Percentiles rank a stretch among this genome's conserved stretches.
phyloP scores from a whole-genome alignment of 1,140 invertebrate genomes.

The Leucophenga varia region DNA sequence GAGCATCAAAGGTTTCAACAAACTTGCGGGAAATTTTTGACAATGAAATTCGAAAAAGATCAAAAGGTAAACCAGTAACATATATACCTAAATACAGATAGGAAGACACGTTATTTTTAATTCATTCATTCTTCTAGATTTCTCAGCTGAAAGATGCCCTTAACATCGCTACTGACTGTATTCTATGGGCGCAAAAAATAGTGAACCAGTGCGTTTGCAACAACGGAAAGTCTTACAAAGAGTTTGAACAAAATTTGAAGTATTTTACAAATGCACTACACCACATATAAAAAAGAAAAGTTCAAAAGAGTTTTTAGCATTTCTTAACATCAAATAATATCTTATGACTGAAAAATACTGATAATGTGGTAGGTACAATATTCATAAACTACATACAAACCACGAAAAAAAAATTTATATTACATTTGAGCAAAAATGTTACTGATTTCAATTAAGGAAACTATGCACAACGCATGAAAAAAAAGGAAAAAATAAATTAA shows the following conservation, averaged over 20 bases:
- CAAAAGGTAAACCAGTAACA: constrained; percentile 17
- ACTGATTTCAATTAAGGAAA: too few relatives aligned
- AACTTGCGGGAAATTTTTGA: constrained; percentile 27
- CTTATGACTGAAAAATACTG: too few relatives aligned
- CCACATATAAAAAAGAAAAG: too few relatives aligned
- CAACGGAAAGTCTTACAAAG: constrained; percentile 9
- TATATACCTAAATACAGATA: not conserved
- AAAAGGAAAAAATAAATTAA: too few relatives aligned
- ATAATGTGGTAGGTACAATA: too few relatives aligned
- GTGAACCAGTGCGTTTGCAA: constrained; percentile 18
- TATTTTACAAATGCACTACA: constrained; percentile 27
- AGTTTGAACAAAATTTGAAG: constrained; percentile 26
- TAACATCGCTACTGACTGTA: constrained; percentile 34
- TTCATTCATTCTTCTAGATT: not conserved
- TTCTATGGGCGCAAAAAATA: constrained; percentile 28
- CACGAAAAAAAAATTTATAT: too few relatives aligned
- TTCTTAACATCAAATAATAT: too few relatives aligned
- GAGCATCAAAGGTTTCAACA: constrained; percentile 29
- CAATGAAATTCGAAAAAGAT: constrained; percentile 33
- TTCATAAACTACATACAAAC: too few relatives aligned
- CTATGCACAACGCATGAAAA: too few relatives aligned
- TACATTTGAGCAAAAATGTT: too few relatives aligned
- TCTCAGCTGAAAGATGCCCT: constrained; percentile 28
- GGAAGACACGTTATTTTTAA: not conserved
- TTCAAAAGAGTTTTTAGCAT: too few relatives aligned